Base-by-base conservation (phyloP, 2,888 invertebrate genomes). In the Nasonovia ribisnigri region DNA sequence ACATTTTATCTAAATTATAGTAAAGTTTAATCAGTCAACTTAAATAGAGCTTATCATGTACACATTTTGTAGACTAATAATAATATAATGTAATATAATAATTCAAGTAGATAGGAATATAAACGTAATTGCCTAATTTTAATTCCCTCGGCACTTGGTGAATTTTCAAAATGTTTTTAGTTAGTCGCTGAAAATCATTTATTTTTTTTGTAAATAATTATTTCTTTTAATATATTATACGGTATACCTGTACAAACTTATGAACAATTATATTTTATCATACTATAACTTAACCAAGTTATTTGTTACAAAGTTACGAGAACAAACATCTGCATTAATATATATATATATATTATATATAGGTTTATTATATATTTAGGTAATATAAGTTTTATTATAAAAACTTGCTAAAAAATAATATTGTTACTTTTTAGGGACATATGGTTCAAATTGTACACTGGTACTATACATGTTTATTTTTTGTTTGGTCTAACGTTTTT, bases 31-130 rank as follows among this genome's bases (percentile, higher is more conserved):
- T 43, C 43, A 84, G 43, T 43, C 43, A 51, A 36, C 24, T 51
- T 88, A 88, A 88, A 88, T 88, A 88, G 51, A 88, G n/a, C 24
- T 88, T 51, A 51, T 88, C n/a, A 36, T 88, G 36, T 51, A 51
- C 24, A 24, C 24, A 51, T 36, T 36, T n/a, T 77, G 67, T 77
- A 8, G 51, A 26, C 84, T 84, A 26, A 42, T 84, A 84, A 43
- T 88, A 84, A 43, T 88, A 54, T 24, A 36, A 36, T 54, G 51
- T 88, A 42, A 20, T 51, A 54, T 51, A 16, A 88, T 88, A 42
- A 51, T 88, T 42, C 5, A 51, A 54, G 51, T 51, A 88, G 51
- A 36, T 51, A 29, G 26, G 42, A 51, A 84, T 43, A 84, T 13
- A 84, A 43, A 88, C 24, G 8, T 42, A 36, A n/a, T 88, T 36